phyloP scores from a whole-genome alignment of 2,113 vertebrate genomes.

The Epinephelus moara region DNA sequence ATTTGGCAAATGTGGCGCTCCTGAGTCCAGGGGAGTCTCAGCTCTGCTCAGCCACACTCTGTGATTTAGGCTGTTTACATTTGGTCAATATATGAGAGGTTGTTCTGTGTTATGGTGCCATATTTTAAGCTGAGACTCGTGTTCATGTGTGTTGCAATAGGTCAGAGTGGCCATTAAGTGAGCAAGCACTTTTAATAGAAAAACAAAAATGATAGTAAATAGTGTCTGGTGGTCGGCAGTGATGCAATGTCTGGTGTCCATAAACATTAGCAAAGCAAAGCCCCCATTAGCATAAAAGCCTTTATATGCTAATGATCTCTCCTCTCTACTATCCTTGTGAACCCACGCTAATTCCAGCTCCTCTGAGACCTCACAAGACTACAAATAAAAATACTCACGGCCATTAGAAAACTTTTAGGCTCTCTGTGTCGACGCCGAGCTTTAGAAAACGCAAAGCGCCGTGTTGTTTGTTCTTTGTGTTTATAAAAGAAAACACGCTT shows the following conservation, averaged over 20 bases:
- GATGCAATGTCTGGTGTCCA: slow-evolving; percentile 40
- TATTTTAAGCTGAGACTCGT: not conserved
- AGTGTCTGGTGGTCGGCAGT: slow-evolving; percentile 19
- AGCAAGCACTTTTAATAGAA: slow-evolving; percentile 38
- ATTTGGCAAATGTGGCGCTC: not conserved
- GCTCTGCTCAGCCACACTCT: not conserved
- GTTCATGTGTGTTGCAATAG: not conserved
- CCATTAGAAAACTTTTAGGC: slow-evolving; percentile 41
- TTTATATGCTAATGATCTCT: slow-evolving; percentile 63
- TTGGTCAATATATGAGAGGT: not conserved
- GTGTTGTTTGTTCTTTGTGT: slow-evolving; percentile 60
- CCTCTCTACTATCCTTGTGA: slow-evolving; percentile 34
- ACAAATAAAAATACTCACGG: slow-evolving; percentile 50
- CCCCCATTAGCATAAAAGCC: slow-evolving; percentile 60
- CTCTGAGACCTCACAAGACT: slow-evolving; percentile 54
- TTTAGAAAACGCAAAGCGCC: not conserved
- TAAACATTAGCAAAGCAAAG: slow-evolving; percentile 54
- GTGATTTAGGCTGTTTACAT: not conserved
- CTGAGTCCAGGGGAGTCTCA: not conserved
- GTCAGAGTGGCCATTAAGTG: slow-evolving; percentile 12
- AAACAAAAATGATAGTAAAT: slow-evolving; percentile 39
- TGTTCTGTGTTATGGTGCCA: not conserved
- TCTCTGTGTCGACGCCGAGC: not conserved
- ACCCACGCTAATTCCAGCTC: slow-evolving; percentile 55
- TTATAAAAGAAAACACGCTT: slow-evolving; percentile 51